Conservation (phyloP, 2,797 vertebrate genomes). For the Falco peregrinus region DNA sequence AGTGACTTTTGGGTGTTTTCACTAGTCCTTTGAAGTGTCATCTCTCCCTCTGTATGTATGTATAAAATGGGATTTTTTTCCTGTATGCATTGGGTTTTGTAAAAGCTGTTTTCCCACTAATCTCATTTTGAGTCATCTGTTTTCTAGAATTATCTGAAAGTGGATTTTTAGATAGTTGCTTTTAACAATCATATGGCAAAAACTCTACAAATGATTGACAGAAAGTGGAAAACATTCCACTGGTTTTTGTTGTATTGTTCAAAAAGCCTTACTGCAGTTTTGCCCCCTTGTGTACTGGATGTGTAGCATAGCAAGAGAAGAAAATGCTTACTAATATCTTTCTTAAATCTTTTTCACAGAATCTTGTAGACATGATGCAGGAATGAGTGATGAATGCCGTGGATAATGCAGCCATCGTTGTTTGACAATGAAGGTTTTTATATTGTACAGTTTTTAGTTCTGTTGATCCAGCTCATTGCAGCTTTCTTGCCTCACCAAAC, state of each 20-base stretch:
- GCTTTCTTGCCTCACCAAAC: not conserved
- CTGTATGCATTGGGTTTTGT: not conserved
- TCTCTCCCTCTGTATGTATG: not conserved
- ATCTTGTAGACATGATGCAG: not conserved
- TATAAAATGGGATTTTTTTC: not conserved
- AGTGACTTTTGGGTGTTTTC: not conserved
- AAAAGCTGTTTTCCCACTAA: not conserved
- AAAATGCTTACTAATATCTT: not conserved
- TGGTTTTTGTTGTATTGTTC: not conserved
- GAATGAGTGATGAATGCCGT: not conserved
- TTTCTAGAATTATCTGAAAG: not conserved
- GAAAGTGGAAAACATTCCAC: not conserved
- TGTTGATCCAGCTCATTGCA: not conserved
- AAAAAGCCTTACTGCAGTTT: not conserved
- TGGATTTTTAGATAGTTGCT: not conserved
- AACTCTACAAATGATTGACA: not conserved
- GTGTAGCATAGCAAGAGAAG: not conserved
- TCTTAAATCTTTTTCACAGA: not conserved
- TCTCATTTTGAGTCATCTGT: not conserved
- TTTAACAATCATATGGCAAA: not conserved
- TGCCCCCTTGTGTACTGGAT: not conserved
- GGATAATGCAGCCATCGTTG: not conserved
- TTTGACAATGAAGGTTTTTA: not conserved
- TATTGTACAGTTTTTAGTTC: not conserved
- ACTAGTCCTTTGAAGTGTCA: not conserved